A percentile compares a stretch with the other conserved stretches of the same genome.
Conservation (phyloP, 2,888 invertebrate species). For the Lamellibrachia satsuma region DNA sequence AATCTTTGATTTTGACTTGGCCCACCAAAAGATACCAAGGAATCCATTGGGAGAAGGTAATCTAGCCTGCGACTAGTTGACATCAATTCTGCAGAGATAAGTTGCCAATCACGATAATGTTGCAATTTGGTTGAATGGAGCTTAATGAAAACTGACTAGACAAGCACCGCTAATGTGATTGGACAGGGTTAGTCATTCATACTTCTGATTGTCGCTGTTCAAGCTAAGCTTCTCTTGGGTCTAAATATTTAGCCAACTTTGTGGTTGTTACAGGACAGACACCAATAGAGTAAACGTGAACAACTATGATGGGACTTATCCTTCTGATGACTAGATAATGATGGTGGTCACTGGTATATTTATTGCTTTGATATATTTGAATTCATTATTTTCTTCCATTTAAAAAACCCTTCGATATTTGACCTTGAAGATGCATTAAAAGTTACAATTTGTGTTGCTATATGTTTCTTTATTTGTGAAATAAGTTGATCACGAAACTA, state of each 20-base stretch:
- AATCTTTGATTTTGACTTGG: background rate
- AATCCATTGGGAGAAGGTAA: no score
- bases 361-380: background rate
- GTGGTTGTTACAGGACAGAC: background rate
- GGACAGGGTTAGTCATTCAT: background rate
- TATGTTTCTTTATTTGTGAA: background rate
- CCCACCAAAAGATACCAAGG: background rate
- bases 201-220: background rate
- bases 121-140: background rate
- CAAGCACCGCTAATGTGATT: background rate
- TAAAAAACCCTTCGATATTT: background rate
- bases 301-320: no score
- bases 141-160: constrained; percentile 3
- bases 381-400: background rate
- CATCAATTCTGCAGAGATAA: background rate
- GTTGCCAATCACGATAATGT: background rate
- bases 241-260: background rate
- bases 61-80: no score
- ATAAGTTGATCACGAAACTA: background rate
- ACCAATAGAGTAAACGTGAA: no score
- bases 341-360: background rate
- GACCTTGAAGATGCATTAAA: background rate
- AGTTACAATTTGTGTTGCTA: background rate
- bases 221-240: background rate
- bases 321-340: no score